Evolutionary conservation across 2,888 invertebrate species (phyloP), one percentile per base, ranked within the genome.

Genomic region (Drosophila paramelanica): DNA sequence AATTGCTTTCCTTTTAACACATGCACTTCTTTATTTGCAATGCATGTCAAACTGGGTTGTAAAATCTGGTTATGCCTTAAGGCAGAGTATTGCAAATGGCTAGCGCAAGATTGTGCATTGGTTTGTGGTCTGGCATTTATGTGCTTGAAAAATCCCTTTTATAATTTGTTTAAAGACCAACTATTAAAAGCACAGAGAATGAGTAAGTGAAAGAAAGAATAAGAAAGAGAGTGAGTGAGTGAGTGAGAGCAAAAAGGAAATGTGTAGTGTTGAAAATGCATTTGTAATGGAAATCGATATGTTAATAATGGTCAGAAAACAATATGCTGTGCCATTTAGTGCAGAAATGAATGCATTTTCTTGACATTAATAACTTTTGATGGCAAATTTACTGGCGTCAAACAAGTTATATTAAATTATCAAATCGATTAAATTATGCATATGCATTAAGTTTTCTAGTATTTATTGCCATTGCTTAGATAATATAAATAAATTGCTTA

Each of bases 21-120:
- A 41, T 4, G 17, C 41, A 17, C 10, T 10, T 14, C 1, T 2
- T 14, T 14, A 39, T 14, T 14, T 41, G 4, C 17, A 8, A 41
- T 41, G 17, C 33, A 33, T 17, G 10, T 27, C 31, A 49, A 50
- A 50, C 50, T 25, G 0, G 11, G 13, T 47, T 8, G 10, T 36
- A 25, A 49, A 25, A 23, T 42, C 6, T 2, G 25, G 1, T 4
- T 2, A 50, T 20, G 6, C 27, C 39, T 13, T 1, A 10, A 10
- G 2, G 7, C 5, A 74, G 75, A 0, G 65, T 57, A 57, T 57
- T 41, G 25, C 13, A 57, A 64, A 55, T 47, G 36, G 39, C 33
- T 59, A 39, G 55, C 55, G 47, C 55, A 58, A 71, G 62, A 58
- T 74, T 74, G 80, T 68, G 68, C 68, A 74, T 74, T 82, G 79